phyloP scores from a whole-genome alignment of 2,888 invertebrate genomes.

The Caenorhabditis becei region DNA sequence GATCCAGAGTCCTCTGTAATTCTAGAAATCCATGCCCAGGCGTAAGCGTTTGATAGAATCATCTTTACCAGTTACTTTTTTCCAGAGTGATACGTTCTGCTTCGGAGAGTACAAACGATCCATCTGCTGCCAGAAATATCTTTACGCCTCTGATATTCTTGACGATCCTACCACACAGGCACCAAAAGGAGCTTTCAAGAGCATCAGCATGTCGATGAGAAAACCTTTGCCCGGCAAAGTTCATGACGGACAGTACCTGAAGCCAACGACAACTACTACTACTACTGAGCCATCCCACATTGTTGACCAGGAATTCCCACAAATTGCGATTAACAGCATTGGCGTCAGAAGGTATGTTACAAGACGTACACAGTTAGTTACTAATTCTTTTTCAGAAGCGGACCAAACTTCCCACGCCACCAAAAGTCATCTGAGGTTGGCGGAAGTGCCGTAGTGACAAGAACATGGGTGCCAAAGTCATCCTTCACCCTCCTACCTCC shows the following conservation, averaged over 20 bases:
- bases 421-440: conserved; percentile 52
- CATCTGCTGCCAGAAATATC: conserved; percentile 71
- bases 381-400: conserved; percentile 37
- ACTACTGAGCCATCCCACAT: conserved; percentile 26
- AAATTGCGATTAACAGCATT: conserved; percentile 62
- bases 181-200: conserved; percentile 41
- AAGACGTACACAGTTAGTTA: neutral
- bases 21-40: conserved; percentile 64
- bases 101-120: conserved; percentile 68
- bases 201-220: conserved; percentile 58
- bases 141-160: conserved; percentile 62
- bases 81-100: conserved; percentile 69
- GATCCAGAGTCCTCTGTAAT: conserved; percentile 61
- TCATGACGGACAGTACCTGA: conserved; percentile 54
- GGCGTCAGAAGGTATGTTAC: conserved; percentile 64
- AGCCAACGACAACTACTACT: conserved; percentile 47
- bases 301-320: conserved; percentile 52
- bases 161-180: conserved; percentile 46
- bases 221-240: conserved; percentile 40
- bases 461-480: conserved; percentile 51
- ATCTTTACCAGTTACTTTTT: too few species aligned
- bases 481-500: conserved; percentile 41
- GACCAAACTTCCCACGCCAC: conserved; percentile 23
- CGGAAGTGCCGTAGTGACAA: conserved; percentile 37
- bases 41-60: conserved; percentile 35